These are phyloP conservation scores for Apistogramma diplotaenia DNA, from an alignment of 2,113 vertebrate genomes.

Conservation along the genomic window DNA sequence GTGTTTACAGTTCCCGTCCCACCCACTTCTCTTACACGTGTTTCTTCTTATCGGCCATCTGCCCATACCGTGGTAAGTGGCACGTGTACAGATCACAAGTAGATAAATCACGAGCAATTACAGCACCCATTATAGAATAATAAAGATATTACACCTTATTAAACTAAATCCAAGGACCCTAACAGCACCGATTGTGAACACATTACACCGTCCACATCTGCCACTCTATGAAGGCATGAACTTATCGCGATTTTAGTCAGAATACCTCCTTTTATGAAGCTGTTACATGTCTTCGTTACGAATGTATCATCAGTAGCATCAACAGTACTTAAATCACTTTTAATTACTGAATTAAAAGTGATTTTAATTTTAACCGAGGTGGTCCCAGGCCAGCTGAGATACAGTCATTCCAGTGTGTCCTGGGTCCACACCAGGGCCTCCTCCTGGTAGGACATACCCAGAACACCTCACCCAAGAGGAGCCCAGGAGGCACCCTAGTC, in stretches of 20 bases:
- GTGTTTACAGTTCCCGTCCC: conserved; percentile 45
- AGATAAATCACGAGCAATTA: not conserved
- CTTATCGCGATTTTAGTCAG: not conserved
- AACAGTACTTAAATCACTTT: not conserved
- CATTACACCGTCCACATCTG: too few relatives aligned
- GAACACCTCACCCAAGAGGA: too few relatives aligned
- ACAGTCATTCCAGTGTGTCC: too few relatives aligned
- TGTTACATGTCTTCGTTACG: not conserved
- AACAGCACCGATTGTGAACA: not conserved
- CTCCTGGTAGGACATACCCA: too few relatives aligned
- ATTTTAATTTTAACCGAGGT: too few relatives aligned
- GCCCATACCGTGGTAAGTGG: not conserved
- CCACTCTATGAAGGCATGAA: not conserved
- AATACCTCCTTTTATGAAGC: not conserved
- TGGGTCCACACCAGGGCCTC: too few relatives aligned
- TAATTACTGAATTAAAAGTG: too few relatives aligned
- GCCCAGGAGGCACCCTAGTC: too few relatives aligned
- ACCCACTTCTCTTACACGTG: conserved; percentile 41
- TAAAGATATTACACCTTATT: not conserved
- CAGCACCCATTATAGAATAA: not conserved
- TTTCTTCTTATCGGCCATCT: not conserved
- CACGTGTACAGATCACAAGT: not conserved
- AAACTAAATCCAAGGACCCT: not conserved
- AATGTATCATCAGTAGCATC: too few relatives aligned
- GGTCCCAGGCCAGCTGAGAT: too few relatives aligned